These are phyloP conservation scores for Drosophila melanocephala DNA, from an alignment of 2,888 invertebrate species.

Conservation along the genomic window DNA sequence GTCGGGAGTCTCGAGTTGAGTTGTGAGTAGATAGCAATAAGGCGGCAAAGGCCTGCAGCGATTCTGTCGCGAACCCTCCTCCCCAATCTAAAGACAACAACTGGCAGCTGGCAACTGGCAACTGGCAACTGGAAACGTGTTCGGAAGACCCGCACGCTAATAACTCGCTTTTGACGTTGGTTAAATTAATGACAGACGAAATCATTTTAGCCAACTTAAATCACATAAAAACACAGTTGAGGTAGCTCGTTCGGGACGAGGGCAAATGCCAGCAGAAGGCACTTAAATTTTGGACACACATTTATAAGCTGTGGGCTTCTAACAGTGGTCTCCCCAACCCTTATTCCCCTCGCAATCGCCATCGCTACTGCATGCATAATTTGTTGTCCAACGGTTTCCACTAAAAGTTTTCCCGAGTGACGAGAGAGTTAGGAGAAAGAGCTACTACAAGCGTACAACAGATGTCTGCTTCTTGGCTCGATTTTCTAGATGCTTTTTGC, in stretches of 20 bases:
- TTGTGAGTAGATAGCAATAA: conserved; percentile 38
- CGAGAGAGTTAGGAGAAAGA: conserved; percentile 32
- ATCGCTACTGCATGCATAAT: conserved; percentile 69
- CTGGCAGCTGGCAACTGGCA: conserved; percentile 10
- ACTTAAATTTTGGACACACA: conserved; percentile 78
- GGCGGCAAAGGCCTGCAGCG: conserved; percentile 65
- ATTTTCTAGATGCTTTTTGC: conserved; percentile 50
- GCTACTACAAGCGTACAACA: conserved; percentile 28
- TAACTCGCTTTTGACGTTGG: conserved; percentile 72
- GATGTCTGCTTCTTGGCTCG: conserved; percentile 12
- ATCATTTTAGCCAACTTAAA: conserved; percentile 78
- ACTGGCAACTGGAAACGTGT: conserved; percentile 61
- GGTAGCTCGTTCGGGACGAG: conserved; percentile 24
- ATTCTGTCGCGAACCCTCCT: conserved; percentile 40
- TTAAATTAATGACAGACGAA: conserved; percentile 75
- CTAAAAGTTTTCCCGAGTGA: conserved; percentile 71
- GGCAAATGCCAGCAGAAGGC: conserved; percentile 49
- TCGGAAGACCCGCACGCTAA: conserved; percentile 74
- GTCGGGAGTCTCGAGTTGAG: conserved; percentile 15
- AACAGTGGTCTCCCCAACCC: conserved; percentile 25
- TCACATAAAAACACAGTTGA: conserved; percentile 45
- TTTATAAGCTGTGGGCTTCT: conserved; percentile 76
- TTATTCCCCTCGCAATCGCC: not conserved
- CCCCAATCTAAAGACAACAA: conserved; percentile 1
- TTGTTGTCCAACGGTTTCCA: conserved; percentile 69